Percentiles rank a stretch among this genome's conserved stretches.
phyloP scores from a whole-genome alignment of 2,113 vertebrate genomes.

The Crotalus viridis region DNA sequence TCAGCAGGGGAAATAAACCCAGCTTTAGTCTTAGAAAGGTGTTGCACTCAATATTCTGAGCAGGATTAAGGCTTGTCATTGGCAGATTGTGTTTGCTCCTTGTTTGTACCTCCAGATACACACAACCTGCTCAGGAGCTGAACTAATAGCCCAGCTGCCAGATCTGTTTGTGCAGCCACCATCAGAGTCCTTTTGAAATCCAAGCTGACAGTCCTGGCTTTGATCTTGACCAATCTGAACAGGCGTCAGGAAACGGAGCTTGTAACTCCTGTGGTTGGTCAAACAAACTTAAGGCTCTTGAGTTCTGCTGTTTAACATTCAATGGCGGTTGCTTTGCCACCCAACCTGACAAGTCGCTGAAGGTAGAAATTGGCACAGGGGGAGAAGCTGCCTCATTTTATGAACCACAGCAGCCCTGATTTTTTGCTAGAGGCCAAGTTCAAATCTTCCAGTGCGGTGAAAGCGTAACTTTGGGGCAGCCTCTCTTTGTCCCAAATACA shows the following conservation, averaged over 20 bases:
- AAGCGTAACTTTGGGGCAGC: neutral
- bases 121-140: neutral
- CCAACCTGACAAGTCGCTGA: neutral
- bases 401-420: neutral
- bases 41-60: accelerated
- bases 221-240: neutral
- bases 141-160: slow-evolving; percentile 2
- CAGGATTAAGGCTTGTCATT: neutral
- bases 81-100: accelerated
- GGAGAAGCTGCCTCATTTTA: neutral
- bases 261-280: neutral
- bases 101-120: accelerated
- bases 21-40: neutral
- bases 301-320: accelerated
- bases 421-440: neutral
- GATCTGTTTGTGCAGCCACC: neutral
- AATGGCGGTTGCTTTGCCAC: no score
- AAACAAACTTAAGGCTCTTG: neutral
- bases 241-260: neutral
- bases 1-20: neutral
- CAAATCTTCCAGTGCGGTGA: neutral
- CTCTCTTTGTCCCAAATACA: neutral
- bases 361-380: neutral
- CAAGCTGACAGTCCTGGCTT: neutral
- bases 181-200: neutral